Evolutionary conservation across 2,888 invertebrate species (phyloP).

Genomic region (Acrobasis consociella): DNA sequence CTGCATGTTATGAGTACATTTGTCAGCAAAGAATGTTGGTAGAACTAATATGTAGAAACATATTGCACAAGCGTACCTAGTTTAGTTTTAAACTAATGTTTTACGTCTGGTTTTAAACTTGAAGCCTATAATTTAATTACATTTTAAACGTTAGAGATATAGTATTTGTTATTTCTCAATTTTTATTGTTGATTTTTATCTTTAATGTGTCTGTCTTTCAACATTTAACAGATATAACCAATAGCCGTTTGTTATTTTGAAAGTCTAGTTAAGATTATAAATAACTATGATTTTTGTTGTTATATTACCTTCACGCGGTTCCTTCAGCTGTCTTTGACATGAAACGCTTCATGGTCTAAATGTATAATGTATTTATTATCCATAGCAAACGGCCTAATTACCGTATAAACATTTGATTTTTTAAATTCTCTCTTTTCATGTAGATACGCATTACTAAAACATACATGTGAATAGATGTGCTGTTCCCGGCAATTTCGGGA

Average conservation of each 20-base stretch:
- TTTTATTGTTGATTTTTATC: slow-evolving; percentile 1
- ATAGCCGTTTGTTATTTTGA: not conserved
- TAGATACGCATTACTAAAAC: too few species aligned
- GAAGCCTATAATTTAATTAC: not conserved
- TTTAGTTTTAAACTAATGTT: not conserved
- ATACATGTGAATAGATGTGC: too few species aligned
- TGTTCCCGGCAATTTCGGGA: too few species aligned
- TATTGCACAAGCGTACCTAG: not conserved
- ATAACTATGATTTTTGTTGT: too few species aligned
- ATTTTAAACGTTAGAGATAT: not conserved
- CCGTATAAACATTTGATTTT: too few species aligned
- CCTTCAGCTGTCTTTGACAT: too few species aligned
- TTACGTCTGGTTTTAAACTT: not conserved
- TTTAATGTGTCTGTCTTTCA: not conserved
- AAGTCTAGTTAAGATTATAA: too few species aligned
- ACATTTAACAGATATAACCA: not conserved
- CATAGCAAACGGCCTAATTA: too few species aligned
- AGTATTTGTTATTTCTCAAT: not conserved
- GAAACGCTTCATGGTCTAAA: too few species aligned
- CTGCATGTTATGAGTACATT: too few species aligned
- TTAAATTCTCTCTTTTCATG: not conserved
- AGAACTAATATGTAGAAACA: not conserved
- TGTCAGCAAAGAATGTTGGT: not conserved
- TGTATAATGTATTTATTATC: too few species aligned
- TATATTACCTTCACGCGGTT: too few species aligned